Base-by-base conservation (phyloP, 92 coral and sea anemone species). In the Galaxea fascicularis region DNA sequence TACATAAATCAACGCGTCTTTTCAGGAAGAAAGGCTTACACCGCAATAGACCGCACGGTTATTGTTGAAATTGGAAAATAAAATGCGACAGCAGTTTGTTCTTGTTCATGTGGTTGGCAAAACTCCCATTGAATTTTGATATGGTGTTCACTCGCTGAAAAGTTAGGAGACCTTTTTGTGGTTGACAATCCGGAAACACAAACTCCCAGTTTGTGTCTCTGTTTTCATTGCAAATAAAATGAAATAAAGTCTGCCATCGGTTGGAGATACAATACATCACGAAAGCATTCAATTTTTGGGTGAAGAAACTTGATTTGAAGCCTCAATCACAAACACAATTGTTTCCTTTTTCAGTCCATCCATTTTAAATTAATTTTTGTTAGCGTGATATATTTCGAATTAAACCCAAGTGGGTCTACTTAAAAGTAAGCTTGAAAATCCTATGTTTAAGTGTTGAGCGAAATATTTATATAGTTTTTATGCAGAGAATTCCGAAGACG, bases 211-310 rank as follows among this genome's bases (percentile, higher is more conserved):
- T 60, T 60, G 66, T 41, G 69, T 71, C 71, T 71, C 69, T 82
- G 78, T 82, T 71, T 82, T 82, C 58, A 82, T 69, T 54, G 66
- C 56, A 82, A 82, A 56, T 69, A 66, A 47, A 67, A 25, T 20
- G 60, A 66, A 35, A 51, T 56, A 44, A 82, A 45, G 58, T 47
- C 60, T 82, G 54, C 10, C 52, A 18, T 25, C 27, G 52, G 20
- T 31, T 66, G 26, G 2, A 64, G 31, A 63, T 45, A 31, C 56
- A 39, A 22, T 31, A 5, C 29, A 79, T 27, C 84, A 79, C 84
- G 84, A 79, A 66, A 65, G 49, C 51, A 1, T 66, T 66, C 65
- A 22, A 5, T 22, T 28, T 49, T 12, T 11, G 16, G 22, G 9
- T 14, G 15, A 45, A 59, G 12, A 22, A 30, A 24, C 21, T 30